Evolutionary conservation across 2,797 vertebrate genomes (phyloP), one percentile per base, ranked within the genome.

Genomic region (Labroides dimidiatus): DNA sequence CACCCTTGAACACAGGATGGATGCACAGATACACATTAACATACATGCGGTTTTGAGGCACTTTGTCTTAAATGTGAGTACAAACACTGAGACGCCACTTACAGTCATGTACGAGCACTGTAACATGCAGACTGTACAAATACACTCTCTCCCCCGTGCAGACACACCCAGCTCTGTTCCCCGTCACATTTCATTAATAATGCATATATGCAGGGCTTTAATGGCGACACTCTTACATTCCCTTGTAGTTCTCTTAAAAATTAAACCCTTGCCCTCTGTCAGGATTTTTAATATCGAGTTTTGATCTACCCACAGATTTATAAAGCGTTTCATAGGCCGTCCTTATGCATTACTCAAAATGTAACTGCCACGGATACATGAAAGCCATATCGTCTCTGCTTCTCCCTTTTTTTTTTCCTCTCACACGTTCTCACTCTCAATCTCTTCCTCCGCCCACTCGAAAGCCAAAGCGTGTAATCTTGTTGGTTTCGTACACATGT

Each of bases 181-280:
- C 81, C 51, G 72, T 88, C 88, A 91, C 84, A 90, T 88, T 81
- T 84, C 82, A 90, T 92, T 91, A 92, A 92, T 92, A 91, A 91
- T 91, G 84, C 87, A 90, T 81, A 82, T 73, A 78, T 84, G 79
- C 85, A 84, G 86, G 63, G 78, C 74, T 86, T 91, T 90, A 89
- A 88, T 90, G 83, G 89, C 67, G 60, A 85, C 83, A 86, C 73
- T 72, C 49, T 84, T 82, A 79, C 79, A 62, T 80, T 88, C 67
- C 70, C 68, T 72, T 37, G 80, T 67, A 72, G 44, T 59, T 77
- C 58, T 71, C 57, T 69, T 20, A 39, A 78, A 71, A 65, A 84
- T 53, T 57, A 74, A 75, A 65, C 68, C 73, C 71, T 80, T 69
- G 66, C 69, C 60, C 44, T 77, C 63, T 80, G 69, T 85, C 78